These are phyloP conservation scores for Caenorhabditis becei DNA, from an alignment of 2,888 invertebrate species.

Conservation along the genomic window DNA sequence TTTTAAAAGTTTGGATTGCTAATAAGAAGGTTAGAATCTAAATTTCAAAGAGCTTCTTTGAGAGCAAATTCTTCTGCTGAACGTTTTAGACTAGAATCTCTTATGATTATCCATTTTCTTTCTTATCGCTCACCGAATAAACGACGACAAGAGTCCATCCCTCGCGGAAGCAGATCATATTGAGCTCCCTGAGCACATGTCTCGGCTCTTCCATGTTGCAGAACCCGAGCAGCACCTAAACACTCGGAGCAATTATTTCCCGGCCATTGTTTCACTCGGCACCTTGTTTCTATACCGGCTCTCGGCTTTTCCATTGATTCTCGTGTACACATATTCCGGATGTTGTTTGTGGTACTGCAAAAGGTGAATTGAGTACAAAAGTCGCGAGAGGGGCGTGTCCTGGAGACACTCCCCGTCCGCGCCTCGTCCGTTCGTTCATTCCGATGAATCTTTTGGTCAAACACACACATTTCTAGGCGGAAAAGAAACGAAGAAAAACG, in stretches of 20 bases:
- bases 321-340: slow-evolving; percentile 78
- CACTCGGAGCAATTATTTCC: slow-evolving; percentile 37
- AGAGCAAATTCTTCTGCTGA: no score
- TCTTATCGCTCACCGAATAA: slow-evolving; percentile 76
- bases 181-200: slow-evolving; percentile 78
- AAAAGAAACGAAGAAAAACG: slow-evolving; percentile 1
- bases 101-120: no score
- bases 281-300: slow-evolving; percentile 70
- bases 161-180: slow-evolving; percentile 76
- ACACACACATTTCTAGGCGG: neutral
- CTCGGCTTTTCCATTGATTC: slow-evolving; percentile 71
- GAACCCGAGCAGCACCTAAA: slow-evolving; percentile 75
- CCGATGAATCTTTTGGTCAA: slow-evolving; percentile 15
- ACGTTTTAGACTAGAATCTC: no score
- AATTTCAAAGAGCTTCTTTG: no score
- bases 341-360: slow-evolving; percentile 78
- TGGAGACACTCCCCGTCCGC: neutral
- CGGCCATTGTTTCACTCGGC: slow-evolving; percentile 14
- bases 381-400: neutral
- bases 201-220: slow-evolving; percentile 78
- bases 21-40: no score
- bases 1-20: no score
- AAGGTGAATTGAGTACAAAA: slow-evolving; percentile 4
- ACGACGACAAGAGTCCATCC: slow-evolving; percentile 79
- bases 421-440: neutral